These are phyloP conservation scores for Marronus borbonicus DNA, from an alignment of 2,888 invertebrate genomes.

Conservation along the genomic window DNA sequence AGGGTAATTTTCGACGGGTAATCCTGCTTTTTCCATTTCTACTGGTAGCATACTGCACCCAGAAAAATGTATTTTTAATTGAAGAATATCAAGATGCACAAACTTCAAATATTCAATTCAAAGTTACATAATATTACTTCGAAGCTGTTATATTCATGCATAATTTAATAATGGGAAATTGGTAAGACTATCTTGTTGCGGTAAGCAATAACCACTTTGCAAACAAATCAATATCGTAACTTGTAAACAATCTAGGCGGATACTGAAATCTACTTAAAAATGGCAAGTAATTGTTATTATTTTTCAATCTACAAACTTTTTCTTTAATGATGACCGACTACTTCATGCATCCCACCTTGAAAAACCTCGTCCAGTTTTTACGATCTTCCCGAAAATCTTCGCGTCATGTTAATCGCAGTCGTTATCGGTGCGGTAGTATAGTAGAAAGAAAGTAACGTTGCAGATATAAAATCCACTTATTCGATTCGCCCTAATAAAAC, in stretches of 20 bases:
- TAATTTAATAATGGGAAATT: no score
- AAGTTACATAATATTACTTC: no score
- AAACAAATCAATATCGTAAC: no score
- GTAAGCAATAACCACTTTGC: no score
- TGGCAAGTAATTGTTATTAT: no score
- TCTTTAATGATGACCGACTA: neutral
- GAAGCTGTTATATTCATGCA: no score
- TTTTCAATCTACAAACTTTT: neutral
- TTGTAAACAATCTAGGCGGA: no score
- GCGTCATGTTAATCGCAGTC: neutral
- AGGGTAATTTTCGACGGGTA: neutral
- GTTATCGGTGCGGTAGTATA: neutral
- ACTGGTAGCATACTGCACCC: neutral
- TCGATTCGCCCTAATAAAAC: conserved; percentile 39
- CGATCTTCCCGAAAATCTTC: conserved; percentile 15
- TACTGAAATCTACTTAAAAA: no score
- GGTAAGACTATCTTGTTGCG: no score
- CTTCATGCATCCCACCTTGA: no score
- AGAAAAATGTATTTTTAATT: neutral
- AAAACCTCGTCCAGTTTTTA: neutral
- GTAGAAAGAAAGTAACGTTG: conserved; percentile 8
- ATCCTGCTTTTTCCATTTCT: neutral
- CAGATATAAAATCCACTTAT: conserved; percentile 40
- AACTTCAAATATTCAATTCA: no score
- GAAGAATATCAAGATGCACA: neutral